phyloP scores from a whole-genome alignment of 2,888 invertebrate species.

The Zeuzera pyrina region DNA sequence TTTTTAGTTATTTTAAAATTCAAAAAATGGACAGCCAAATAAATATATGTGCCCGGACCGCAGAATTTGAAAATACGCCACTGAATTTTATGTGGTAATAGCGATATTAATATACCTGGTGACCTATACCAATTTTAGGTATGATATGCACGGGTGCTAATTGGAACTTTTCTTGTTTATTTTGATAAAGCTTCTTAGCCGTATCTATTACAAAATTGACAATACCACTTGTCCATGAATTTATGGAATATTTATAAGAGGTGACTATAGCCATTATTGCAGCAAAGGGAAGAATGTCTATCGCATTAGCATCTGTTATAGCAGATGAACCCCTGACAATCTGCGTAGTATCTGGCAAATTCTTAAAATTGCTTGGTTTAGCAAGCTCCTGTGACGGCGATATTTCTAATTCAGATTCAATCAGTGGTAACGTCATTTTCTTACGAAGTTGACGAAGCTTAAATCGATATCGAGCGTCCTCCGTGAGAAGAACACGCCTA shows the following conservation, averaged over 20 bases:
- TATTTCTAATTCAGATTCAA: constrained; percentile 27
- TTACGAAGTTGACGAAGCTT: constrained; percentile 50
- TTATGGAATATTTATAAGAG: constrained; percentile 71
- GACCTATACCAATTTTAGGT: constrained; percentile 75
- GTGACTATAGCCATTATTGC: constrained; percentile 75
- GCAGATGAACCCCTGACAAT: constrained; percentile 67
- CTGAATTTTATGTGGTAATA: neutral
- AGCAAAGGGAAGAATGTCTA: constrained; percentile 65
- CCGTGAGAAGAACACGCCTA: constrained; percentile 45
- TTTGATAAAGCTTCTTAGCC: constrained; percentile 45
- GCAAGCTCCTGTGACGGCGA: constrained; percentile 65
- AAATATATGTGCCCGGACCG: too few relatives aligned
- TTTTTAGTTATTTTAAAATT: neutral
- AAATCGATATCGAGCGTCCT: constrained; percentile 46
- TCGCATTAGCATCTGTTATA: constrained; percentile 34
- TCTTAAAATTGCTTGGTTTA: constrained; percentile 71
- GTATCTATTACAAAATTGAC: constrained; percentile 74
- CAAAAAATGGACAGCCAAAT: neutral
- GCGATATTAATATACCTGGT: constrained; percentile 35
- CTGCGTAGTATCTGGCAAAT: constrained; percentile 73
- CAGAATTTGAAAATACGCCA: neutral
- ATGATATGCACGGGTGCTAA: constrained; percentile 71
- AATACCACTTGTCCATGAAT: constrained; percentile 74
- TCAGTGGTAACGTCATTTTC: constrained; percentile 45
- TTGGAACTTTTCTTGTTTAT: constrained; percentile 52